Evolutionary conservation across 92 coral and sea anemone species (phyloP).

Genomic region (Epizoanthus stellaris): DNA sequence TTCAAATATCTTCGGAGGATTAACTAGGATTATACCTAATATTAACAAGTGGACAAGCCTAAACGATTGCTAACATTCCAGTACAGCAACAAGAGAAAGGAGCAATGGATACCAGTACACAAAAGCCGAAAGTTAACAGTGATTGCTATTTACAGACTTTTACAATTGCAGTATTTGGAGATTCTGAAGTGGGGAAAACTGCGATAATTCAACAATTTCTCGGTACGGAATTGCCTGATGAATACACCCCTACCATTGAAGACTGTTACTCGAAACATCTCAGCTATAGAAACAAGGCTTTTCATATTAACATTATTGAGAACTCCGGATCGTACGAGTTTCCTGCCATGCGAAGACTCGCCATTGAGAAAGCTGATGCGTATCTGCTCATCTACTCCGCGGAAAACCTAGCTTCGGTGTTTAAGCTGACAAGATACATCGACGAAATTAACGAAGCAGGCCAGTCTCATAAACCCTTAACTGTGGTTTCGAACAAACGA

Average conservation of each 20-base stretch:
- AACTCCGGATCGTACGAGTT: conserved; percentile 92
- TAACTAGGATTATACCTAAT: too few relatives aligned
- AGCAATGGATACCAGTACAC: too few relatives aligned
- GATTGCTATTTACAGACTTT: too few relatives aligned
- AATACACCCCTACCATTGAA: conserved; percentile 90
- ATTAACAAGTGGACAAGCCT: too few relatives aligned
- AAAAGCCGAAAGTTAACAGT: too few relatives aligned
- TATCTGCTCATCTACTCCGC: conserved; percentile 80
- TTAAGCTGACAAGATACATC: conserved; percentile 75
- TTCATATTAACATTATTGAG: conserved; percentile 84
- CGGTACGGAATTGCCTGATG: conserved; percentile 67
- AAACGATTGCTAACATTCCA: too few relatives aligned
- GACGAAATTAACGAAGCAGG: conserved; percentile 70
- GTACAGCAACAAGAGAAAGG: too few relatives aligned
- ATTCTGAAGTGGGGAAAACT: conserved; percentile 78
- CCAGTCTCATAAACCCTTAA: conserved; percentile 55
- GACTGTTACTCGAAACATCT: conserved; percentile 82
- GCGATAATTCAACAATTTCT: conserved; percentile 79
- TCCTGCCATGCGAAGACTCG: conserved; percentile 90
- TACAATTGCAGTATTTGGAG: too few relatives aligned
- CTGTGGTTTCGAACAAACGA: conserved; percentile 78
- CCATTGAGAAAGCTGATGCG: conserved; percentile 84
- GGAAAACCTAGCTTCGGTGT: conserved; percentile 66
- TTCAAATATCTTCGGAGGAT: too few relatives aligned
- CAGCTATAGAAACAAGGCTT: conserved; percentile 74